These are phyloP conservation scores for Bubo bubo DNA, from an alignment of 2,113 vertebrate species.

Conservation along the genomic window DNA sequence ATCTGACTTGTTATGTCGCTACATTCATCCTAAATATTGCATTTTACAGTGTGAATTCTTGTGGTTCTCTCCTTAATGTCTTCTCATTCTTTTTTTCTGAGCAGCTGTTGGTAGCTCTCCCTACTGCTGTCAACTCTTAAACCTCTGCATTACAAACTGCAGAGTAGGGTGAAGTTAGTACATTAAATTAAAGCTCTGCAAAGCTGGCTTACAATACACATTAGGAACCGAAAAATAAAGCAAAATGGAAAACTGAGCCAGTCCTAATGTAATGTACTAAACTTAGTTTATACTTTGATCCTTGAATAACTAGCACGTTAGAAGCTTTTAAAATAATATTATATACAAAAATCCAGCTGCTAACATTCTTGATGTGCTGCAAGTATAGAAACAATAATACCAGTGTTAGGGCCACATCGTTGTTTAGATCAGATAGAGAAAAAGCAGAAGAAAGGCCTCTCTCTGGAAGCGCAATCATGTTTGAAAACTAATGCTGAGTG, in stretches of 20 bases:
- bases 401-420: not conserved
- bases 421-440: not conserved
- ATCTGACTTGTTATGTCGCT: not conserved
- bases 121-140: conserved; percentile 20
- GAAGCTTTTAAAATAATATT: not conserved
- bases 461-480: not conserved
- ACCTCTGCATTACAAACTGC: conserved; percentile 36
- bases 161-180: not conserved
- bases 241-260: not conserved
- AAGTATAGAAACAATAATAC: not conserved
- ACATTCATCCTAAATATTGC: conserved; percentile 23
- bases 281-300: conserved; percentile 8
- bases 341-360: not conserved
- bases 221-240: not conserved
- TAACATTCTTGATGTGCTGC: not conserved
- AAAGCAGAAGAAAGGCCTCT: not conserved
- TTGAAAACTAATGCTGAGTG: not conserved
- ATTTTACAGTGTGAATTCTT: conserved; percentile 41
- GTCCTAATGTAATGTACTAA: not conserved
- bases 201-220: not conserved
- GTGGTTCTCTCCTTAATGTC: conserved; percentile 5
- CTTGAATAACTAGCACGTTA: not conserved
- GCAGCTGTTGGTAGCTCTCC: conserved; percentile 49
- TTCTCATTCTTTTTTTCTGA: conserved; percentile 5
- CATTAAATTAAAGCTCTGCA: not conserved